Base-by-base conservation (phyloP, 2,113 vertebrate species). In the Polypterus senegalus region DNA sequence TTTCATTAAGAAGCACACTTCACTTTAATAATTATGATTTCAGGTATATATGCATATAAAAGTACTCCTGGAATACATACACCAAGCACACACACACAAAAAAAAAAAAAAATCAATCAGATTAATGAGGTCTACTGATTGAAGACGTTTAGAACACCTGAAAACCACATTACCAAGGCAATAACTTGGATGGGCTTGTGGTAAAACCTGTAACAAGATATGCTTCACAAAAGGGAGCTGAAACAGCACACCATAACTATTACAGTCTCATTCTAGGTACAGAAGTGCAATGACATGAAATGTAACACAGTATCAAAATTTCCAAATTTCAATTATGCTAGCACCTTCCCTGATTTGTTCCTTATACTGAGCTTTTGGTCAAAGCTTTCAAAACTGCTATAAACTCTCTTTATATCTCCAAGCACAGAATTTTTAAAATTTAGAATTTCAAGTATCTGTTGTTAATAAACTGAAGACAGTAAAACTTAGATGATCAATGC, bases 91-190 rank as follows among this genome's bases (percentile, higher is more conserved):
- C 27, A 27, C n/a, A n/a, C 49, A 3, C 49, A 52, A 52, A 52
- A 6, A 52, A 52, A 10, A 52, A 7, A 52, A 52, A 3, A 52
- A 7, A 52, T 52, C 3, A 52, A 10, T 4, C 7, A 52, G 10
- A 52, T 10, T 52, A 52, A 52, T 8, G 10, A 52, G 51, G 51
- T 52, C 51, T 52, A 52, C 51, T 8, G 51, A 7, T 52, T 10
- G 10, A 10, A 52, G 51, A 52, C 51, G 4, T 8, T 8, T 10
- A 52, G 7, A 7, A 63, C 54, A 63, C 62, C 62, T 63, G 63
- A 62, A 72, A 77, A 72, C 65, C 69, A 76, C 73, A 73, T 58
- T 46, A 70, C 56, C 49, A 64, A 69, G 6, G 51, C 54, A 57
- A 76, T 61, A 68, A 58, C 60, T 67, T 47, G 69, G 65, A 70